Conservation (phyloP, 2,797 vertebrate species). For the Thaleichthys pacificus region DNA sequence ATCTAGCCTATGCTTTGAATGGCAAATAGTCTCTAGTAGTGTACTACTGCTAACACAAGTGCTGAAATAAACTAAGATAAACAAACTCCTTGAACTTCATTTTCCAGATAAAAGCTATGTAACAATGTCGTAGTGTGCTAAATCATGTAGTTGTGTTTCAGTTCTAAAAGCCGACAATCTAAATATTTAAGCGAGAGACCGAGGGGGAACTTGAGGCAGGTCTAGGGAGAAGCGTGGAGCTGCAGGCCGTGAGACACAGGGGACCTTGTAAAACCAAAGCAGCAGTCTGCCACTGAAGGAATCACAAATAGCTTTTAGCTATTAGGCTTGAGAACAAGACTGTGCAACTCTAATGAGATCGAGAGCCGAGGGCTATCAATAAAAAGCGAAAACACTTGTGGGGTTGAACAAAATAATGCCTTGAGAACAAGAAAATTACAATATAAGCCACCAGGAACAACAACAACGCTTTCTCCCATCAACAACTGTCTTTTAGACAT, state of each 20-base stretch:
- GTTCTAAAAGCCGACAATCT: conserved; percentile 7
- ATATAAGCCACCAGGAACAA: too few relatives aligned
- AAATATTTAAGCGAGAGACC: conserved; percentile 26
- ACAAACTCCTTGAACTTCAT: neutral
- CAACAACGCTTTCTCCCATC: too few relatives aligned
- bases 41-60: neutral
- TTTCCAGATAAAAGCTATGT: neutral
- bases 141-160: neutral
- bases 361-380: neutral
- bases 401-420: too few relatives aligned
- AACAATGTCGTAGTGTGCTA: neutral
- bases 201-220: neutral
- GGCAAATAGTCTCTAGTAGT: neutral
- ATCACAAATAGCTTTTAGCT: conserved; percentile 13
- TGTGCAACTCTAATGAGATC: neutral
- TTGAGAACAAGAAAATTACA: too few relatives aligned
- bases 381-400: neutral
- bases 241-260: neutral
- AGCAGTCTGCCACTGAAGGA: neutral
- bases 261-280: neutral
- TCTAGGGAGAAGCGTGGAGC: neutral
- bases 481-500: too few relatives aligned
- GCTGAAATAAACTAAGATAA: neutral
- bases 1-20: neutral
- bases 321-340: neutral